A percentile compares a stretch with the other conserved stretches of the same genome.
phyloP scores from a whole-genome alignment of 2,797 vertebrate species.

The Schizopygopsis pylzovi region DNA sequence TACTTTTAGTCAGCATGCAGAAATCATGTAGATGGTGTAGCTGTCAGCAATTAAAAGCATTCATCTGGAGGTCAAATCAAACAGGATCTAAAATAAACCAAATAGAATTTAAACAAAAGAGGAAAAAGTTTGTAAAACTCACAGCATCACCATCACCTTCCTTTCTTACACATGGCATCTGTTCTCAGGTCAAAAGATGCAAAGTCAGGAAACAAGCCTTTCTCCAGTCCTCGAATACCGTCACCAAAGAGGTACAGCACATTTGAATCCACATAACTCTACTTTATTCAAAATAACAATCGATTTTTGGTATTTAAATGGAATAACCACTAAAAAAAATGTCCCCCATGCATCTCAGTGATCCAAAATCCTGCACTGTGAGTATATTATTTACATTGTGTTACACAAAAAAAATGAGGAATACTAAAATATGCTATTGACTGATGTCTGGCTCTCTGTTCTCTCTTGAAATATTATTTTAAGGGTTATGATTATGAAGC shows the following conservation, averaged over 20 bases:
- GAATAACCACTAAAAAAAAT: no score
- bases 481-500: background rate
- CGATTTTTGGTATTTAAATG: background rate
- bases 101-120: background rate
- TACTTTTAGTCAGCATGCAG: background rate
- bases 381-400: background rate
- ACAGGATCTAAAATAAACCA: background rate
- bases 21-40: background rate
- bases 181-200: constrained; percentile 22
- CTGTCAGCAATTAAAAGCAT: no score
- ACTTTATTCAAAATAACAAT: background rate
- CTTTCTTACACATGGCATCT: background rate
- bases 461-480: background rate
- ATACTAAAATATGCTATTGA: background rate
- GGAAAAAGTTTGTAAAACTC: background rate
- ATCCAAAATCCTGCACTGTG: constrained; percentile 13
- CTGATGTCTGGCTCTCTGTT: background rate
- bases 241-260: constrained; percentile 49
- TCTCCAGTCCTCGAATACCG: constrained; percentile 4
- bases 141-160: background rate
- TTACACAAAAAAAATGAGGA: no score
- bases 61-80: background rate
- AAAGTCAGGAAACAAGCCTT: background rate
- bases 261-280: background rate
- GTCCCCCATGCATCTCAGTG: background rate